Conservation (phyloP, 2,888 invertebrate genomes). For the Schizotus pectinicornis region DNA sequence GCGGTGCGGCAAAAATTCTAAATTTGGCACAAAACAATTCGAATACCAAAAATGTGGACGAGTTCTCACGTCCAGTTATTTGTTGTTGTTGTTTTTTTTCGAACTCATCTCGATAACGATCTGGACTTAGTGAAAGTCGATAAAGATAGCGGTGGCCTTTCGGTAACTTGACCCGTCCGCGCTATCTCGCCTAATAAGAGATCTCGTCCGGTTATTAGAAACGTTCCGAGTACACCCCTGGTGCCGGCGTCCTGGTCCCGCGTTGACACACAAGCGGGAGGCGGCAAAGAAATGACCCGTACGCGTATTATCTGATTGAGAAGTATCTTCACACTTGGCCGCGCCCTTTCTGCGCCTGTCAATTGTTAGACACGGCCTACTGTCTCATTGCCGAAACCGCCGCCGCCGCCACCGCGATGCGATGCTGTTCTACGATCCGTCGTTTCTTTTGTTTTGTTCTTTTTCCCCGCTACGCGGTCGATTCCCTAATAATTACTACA, state of each 20-base stretch:
- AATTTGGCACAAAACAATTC: too few species aligned
- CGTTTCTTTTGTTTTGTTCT: constrained; percentile 23
- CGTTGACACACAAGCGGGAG: constrained; percentile 39
- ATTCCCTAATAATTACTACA: constrained; percentile 13
- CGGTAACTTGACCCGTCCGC: too few species aligned
- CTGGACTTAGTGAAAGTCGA: too few species aligned
- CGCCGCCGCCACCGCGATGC: constrained; percentile 21
- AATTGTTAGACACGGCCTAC: constrained; percentile 47
- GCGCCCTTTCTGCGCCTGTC: constrained; percentile 50
- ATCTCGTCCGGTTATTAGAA: too few species aligned
- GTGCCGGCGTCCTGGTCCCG: constrained; percentile 22
- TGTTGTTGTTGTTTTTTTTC: too few species aligned
- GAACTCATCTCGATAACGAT: too few species aligned
- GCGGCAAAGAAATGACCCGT: constrained; percentile 51
- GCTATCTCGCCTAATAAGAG: too few species aligned
- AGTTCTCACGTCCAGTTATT: too few species aligned
- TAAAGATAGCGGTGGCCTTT: too few species aligned
- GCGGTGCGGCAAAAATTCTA: too few species aligned
- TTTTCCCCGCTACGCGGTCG: constrained; percentile 27
- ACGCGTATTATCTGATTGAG: constrained; percentile 49
- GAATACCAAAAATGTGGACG: too few species aligned
- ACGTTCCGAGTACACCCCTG: not conserved
- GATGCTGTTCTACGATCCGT: constrained; percentile 20
- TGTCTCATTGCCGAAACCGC: constrained; percentile 34
- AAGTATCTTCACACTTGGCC: constrained; percentile 50